A percentile compares a stretch with the other conserved stretches of the same genome.
Evolutionary conservation across 2,113 vertebrate genomes (phyloP).

Genomic region (Paradoxurus hermaphroditus): DNA sequence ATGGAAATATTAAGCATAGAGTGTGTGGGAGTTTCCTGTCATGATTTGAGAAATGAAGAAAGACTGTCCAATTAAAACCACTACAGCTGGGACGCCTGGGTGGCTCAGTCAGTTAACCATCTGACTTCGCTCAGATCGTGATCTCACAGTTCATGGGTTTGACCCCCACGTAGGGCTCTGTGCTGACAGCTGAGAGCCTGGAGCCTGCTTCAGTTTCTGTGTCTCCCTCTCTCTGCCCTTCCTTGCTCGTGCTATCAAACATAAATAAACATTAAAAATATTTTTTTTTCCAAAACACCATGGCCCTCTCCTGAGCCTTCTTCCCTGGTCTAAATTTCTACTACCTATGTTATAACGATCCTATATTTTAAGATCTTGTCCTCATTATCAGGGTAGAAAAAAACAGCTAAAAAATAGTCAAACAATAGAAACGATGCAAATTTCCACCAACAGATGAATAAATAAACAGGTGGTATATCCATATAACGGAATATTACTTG

Average conservation of each 20-base stretch:
- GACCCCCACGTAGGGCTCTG: too few species aligned
- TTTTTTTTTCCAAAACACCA: neutral
- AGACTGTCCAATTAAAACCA: neutral
- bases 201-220: too few species aligned
- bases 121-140: too few species aligned
- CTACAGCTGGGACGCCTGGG: neutral
- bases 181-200: too few species aligned
- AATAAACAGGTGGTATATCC: neutral
- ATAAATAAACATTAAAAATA: too few species aligned
- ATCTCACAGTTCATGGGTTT: too few species aligned
- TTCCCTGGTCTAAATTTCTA: neutral
- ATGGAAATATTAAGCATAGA: neutral
- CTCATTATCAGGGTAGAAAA: neutral
- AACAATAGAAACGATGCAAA: neutral
- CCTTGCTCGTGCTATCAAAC: too few species aligned
- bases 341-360: neutral
- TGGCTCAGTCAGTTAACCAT: too few species aligned
- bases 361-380: constrained; percentile 49
- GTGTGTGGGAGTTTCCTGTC: neutral
- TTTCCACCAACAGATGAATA: neutral
- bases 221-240: too few species aligned
- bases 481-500: neutral
- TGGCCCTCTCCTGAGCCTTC: neutral
- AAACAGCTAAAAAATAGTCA: neutral
- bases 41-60: neutral